Conservation (phyloP, 2,797 vertebrate genomes). For the Pangasius krempfi region DNA sequence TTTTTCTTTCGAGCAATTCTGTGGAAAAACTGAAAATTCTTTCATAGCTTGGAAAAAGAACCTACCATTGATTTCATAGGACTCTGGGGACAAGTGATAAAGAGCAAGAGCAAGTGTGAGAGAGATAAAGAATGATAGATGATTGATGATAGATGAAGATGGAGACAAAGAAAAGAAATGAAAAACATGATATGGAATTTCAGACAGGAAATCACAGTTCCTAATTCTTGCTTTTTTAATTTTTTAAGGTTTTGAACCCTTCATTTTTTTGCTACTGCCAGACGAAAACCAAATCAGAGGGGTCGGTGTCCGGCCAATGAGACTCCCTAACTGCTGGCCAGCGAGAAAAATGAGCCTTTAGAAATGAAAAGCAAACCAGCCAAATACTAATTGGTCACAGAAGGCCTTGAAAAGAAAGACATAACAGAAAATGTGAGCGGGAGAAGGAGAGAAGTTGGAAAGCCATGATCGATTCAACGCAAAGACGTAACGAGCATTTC, state of each 20-base stretch:
- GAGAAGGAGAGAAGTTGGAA: conserved; percentile 52
- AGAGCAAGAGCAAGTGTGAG: neutral
- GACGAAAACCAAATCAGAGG: conserved; percentile 65
- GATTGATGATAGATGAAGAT: neutral
- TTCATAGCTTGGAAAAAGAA: neutral
- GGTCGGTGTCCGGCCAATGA: conserved; percentile 39
- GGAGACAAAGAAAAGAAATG: neutral
- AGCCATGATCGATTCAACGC: conserved; percentile 6
- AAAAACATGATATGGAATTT: neutral
- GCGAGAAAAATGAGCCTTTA: conserved; percentile 70
- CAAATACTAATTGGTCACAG: conserved; percentile 78
- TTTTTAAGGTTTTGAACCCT: neutral
- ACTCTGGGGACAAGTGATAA: neutral
- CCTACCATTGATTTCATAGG: neutral
- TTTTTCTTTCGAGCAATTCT: neutral
- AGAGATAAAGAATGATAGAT: conserved; percentile 3
- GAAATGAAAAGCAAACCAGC: conserved; percentile 80
- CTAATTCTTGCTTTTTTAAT: neutral
- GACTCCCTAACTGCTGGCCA: conserved; percentile 67
- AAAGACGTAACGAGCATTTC: conserved; percentile 34
- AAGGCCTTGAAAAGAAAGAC: conserved; percentile 72
- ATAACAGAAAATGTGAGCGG: conserved; percentile 64
- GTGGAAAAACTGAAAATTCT: neutral
- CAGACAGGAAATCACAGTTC: neutral
- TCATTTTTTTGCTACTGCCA: conserved; percentile 61